These are phyloP conservation scores for Hydroisotoma schaefferi DNA, from an alignment of 2,888 invertebrate species.

Conservation along the genomic window DNA sequence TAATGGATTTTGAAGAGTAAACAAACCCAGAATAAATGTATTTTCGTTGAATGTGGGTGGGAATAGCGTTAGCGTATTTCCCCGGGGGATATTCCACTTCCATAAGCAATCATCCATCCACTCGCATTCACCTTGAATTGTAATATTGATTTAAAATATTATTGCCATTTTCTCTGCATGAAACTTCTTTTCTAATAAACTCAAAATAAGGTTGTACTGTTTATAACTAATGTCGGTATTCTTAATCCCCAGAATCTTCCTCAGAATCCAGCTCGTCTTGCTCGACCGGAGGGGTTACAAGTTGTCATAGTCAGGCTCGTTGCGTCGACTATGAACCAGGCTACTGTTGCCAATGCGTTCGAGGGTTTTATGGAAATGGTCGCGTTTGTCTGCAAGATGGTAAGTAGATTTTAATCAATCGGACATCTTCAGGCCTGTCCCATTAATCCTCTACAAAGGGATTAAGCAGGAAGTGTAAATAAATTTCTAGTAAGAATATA, in stretches of 20 bases:
- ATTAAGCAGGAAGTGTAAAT: background rate
- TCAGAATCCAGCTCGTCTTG: constrained; percentile 44
- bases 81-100: too few species aligned
- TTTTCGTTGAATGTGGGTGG: too few species aligned
- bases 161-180: too few species aligned
- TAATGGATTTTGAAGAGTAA: too few species aligned
- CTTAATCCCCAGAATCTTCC: constrained; percentile 32
- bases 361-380: constrained; percentile 90
- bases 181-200: too few species aligned
- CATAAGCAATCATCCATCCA: too few species aligned
- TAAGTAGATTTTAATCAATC: constrained; percentile 46
- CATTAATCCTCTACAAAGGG: background rate
- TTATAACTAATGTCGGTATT: background rate
- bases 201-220: too few species aligned
- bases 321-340: constrained; percentile 79
- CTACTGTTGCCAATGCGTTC: constrained; percentile 82
- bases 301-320: constrained; percentile 75
- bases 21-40: too few species aligned
- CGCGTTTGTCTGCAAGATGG: constrained; percentile 78
- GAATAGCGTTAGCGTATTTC: too few species aligned
- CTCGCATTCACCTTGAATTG: too few species aligned
- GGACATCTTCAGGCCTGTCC: background rate
- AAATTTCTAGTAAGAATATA: background rate
- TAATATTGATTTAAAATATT: too few species aligned
- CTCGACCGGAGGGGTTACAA: constrained; percentile 62